Evolutionary conservation across 2,888 invertebrate genomes (phyloP), one percentile per base, ranked within the genome.

Genomic region (Pherbina coryleti): DNA sequence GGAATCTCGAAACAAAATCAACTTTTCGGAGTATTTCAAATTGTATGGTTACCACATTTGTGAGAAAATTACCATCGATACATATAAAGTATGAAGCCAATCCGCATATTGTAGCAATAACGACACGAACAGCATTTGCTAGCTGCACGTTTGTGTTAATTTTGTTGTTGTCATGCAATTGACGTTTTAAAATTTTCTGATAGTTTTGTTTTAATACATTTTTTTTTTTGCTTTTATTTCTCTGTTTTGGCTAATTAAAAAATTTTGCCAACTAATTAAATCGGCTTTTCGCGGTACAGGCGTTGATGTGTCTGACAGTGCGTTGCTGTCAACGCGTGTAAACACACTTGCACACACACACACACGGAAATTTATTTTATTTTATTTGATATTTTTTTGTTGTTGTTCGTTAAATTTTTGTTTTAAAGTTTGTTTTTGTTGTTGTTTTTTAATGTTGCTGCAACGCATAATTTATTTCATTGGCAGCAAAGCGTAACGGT

Each of bases 201-300:
- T 44, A 44, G 44, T 4, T 44, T 14, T 14, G 44, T 7, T 2
- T 11, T 44, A 14, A 44, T 3, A 44, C 2, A 2, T 44, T 44
- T 44, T 44, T 11, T 44, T 44, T 14, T 14, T 31, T 31, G 3
- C 3, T 31, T 31, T 44, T 11, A 44, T 44, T 22, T n/a, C 31
- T n/a, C 31, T 25, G 28, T 28, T 28, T 64, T 31, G n/a, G 72
- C 17, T 31, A 37, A 72, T 37, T 72, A 37, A 72, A 72, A 60
- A 60, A 55, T 72, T n/a, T 60, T 31, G 37, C 14, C 55, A 57
- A 66, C 73, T 74, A 74, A 74, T 66, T 73, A 74, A 66, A 53
- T 74, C 53, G 51, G 19, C 49, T 49, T 66, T 31, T 19, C 22
- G 74, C 51, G 64, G 49, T 66, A 25, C 19, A 51, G 17, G 64